Evolutionary conservation across 1,140 invertebrate species (phyloP).

Genomic region (Ericerus pela): DNA sequence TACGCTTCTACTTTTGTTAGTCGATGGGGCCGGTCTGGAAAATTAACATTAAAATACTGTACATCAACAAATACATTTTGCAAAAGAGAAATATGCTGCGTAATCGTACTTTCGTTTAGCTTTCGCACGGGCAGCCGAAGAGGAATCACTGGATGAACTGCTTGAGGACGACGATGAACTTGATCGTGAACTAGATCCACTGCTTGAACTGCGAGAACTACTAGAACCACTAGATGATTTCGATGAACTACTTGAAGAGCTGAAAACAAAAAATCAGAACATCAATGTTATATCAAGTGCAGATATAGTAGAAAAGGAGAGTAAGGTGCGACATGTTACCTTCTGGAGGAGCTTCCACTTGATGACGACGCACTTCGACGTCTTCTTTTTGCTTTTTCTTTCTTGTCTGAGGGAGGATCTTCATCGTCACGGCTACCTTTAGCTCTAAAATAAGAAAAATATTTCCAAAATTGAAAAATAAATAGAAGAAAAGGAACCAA

Average conservation of each 20-base stretch:
- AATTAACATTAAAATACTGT: background rate
- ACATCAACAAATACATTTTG: conserved; percentile 8
- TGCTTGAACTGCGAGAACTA: conserved; percentile 44
- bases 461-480: too few species aligned
- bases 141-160: conserved; percentile 41
- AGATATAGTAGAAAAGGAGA: too few species aligned
- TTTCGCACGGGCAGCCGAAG: conserved; percentile 40
- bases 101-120: conserved; percentile 40
- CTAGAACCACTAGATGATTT: conserved; percentile 59
- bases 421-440: too few species aligned
- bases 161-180: conserved; percentile 45
- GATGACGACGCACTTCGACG: too few species aligned
- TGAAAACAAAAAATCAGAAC: background rate
- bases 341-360: too few species aligned
- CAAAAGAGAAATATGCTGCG: conserved; percentile 7
- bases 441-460: too few species aligned
- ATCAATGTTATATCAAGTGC: too few species aligned
- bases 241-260: conserved; percentile 16
- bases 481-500: too few species aligned
- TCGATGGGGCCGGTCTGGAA: conserved; percentile 15
- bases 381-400: too few species aligned
- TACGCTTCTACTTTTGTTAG: conserved; percentile 15
- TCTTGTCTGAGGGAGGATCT: too few species aligned
- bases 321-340: too few species aligned
- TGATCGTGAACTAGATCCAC: conserved; percentile 51